phyloP scores from a whole-genome alignment of 2,797 vertebrate species.

The Leuciscus waleckii region DNA sequence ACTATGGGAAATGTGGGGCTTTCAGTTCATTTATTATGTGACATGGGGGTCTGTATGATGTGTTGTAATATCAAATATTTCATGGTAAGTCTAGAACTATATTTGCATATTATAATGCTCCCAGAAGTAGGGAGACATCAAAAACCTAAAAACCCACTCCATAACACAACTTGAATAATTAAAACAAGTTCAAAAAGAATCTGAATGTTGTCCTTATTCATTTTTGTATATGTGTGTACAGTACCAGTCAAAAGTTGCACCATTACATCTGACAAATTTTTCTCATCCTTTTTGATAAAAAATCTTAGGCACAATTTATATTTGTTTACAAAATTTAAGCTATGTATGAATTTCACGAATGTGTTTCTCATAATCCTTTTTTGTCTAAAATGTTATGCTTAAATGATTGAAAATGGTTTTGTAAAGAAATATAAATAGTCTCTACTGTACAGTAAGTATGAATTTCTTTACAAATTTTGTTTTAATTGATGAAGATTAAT shows the following conservation, averaged over 20 bases:
- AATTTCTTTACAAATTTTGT: background rate
- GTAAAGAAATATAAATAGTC: background rate
- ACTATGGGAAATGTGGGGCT: background rate
- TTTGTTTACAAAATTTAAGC: no score
- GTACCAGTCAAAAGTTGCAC: background rate
- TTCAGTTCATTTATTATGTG: conserved; percentile 34
- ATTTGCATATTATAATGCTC: conserved; percentile 33
- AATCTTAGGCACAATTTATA: no score
- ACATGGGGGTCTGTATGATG: conserved; percentile 26
- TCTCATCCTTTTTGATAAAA: background rate
- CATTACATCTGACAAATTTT: background rate
- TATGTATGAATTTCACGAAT: background rate
- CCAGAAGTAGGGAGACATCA: conserved; percentile 27
- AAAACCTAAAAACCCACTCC: conserved; percentile 60
- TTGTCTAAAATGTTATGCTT: background rate
- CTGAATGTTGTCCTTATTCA: background rate
- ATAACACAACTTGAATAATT: conserved; percentile 70
- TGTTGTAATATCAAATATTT: conserved; percentile 49
- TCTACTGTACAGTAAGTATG: background rate
- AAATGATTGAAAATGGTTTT: background rate
- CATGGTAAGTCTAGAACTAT: conserved; percentile 41
- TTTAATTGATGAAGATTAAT: background rate
- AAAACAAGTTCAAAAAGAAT: conserved; percentile 46
- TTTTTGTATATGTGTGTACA: background rate
- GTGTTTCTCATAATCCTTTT: background rate